phyloP scores from a whole-genome alignment of 2,113 vertebrate genomes.

The Probosciger aterrimus region DNA sequence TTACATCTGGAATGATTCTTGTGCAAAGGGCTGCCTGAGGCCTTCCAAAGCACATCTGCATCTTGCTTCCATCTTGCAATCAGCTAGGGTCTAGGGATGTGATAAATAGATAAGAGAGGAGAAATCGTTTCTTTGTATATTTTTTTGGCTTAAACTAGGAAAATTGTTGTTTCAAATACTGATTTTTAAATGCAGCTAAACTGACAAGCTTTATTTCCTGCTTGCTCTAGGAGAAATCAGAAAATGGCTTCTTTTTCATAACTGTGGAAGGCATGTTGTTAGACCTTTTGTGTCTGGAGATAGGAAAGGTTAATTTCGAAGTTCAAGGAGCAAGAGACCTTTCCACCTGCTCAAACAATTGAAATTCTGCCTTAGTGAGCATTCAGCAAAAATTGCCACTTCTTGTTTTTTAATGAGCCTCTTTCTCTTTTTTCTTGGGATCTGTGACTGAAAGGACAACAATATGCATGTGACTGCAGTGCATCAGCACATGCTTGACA shows the following conservation, averaged over 20 bases:
- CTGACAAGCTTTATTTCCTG: not conserved
- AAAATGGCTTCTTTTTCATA: not conserved
- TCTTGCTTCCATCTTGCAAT: not conserved
- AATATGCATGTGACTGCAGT: not conserved
- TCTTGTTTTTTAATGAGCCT: not conserved
- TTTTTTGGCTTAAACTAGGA: not conserved
- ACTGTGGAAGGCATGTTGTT: not conserved
- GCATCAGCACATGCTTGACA: not conserved
- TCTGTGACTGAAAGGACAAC: not conserved
- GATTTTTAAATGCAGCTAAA: not conserved
- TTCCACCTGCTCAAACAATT: slow-evolving; percentile 10
- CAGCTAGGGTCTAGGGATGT: not conserved
- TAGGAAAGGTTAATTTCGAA: slow-evolving; percentile 1
- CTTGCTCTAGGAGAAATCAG: not conserved
- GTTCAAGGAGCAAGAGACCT: slow-evolving; percentile 8
- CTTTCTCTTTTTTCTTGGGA: not conserved
- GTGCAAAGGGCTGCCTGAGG: not conserved
- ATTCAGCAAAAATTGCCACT: not conserved
- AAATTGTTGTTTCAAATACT: not conserved
- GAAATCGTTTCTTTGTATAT: not conserved
- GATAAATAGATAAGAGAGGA: not conserved
- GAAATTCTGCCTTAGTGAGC: not conserved
- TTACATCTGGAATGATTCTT: not conserved
- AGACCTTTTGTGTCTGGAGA: not conserved
- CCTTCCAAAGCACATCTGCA: not conserved